These are phyloP conservation scores for Lapara coniferarum DNA, from an alignment of 2,888 invertebrate genomes.

Conservation along the genomic window DNA sequence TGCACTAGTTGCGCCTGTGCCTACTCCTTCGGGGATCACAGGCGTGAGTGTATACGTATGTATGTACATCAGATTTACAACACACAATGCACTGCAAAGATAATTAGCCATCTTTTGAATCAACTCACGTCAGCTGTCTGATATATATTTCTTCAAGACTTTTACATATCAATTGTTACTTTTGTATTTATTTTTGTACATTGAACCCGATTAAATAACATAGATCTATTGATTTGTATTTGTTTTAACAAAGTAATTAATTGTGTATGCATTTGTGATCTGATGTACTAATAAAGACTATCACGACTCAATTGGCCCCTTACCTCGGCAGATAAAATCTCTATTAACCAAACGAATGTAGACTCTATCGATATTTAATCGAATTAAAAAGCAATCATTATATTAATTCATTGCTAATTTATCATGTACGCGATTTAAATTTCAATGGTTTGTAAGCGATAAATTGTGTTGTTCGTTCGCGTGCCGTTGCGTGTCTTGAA, in stretches of 20 bases:
- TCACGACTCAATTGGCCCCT: not conserved
- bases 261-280: conserved; percentile 9
- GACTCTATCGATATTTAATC: conserved; percentile 3
- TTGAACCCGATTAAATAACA: not conserved
- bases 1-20: too few species aligned
- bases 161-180: not conserved
- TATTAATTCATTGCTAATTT: conserved; percentile 19
- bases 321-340: not conserved
- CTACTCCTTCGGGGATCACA: too few species aligned
- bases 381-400: conserved; percentile 14
- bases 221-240: not conserved
- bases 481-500: conserved; percentile 20
- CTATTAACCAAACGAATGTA: conserved; percentile 10
- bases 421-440: conserved; percentile 2
- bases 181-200: conserved; percentile 9
- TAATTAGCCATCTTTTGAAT: not conserved
- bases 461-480: conserved; percentile 9
- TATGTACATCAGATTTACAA: too few species aligned
- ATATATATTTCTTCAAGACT: not conserved
- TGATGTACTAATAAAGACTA: not conserved
- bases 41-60: too few species aligned
- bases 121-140: conserved; percentile 4
- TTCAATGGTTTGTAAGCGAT: conserved; percentile 14
- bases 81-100: not conserved
- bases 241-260: not conserved